Evolutionary conservation across 2,113 vertebrate genomes (phyloP).

Genomic region (Butorides virescens): DNA sequence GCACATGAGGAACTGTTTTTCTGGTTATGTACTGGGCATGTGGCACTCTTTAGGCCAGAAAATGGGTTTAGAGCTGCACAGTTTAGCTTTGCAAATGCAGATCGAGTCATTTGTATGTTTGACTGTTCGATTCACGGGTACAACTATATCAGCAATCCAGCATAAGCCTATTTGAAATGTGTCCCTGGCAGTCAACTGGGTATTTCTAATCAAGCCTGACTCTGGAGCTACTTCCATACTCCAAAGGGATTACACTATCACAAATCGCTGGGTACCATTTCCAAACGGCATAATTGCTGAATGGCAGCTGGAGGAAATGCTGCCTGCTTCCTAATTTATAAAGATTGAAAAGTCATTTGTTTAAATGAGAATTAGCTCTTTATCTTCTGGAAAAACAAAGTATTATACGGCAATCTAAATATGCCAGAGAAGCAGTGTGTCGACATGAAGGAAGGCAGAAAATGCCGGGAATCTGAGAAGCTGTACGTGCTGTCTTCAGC

Average conservation of each 20-base stretch:
- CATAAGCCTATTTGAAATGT: constrained; percentile 8
- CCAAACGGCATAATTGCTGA: background rate
- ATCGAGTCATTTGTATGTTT: background rate
- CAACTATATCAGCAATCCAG: background rate
- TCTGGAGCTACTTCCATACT: constrained; percentile 19
- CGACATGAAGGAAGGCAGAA: background rate
- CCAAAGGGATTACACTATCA: background rate
- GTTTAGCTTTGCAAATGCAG: background rate
- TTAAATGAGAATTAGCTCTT: constrained; percentile 28
- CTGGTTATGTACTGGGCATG: background rate
- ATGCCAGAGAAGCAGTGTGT: background rate
- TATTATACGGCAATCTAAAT: background rate
- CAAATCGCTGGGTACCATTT: constrained; percentile 16
- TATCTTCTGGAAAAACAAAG: constrained; percentile 1
- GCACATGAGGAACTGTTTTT: background rate
- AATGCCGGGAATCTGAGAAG: background rate
- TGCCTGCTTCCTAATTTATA: constrained; percentile 3
- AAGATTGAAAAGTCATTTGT: constrained; percentile 4
- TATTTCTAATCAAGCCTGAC: constrained; percentile 32
- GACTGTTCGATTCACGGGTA: background rate
- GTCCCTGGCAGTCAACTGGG: background rate
- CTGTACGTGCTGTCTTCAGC: background rate
- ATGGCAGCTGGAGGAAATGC: constrained; percentile 7
- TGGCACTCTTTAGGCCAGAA: background rate
- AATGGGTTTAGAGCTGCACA: background rate